A percentile compares a stretch with the other conserved stretches of the same genome.
These are phyloP conservation scores for Vimba vimba DNA, from an alignment of 2,113 vertebrate species.

Conservation along the genomic window DNA sequence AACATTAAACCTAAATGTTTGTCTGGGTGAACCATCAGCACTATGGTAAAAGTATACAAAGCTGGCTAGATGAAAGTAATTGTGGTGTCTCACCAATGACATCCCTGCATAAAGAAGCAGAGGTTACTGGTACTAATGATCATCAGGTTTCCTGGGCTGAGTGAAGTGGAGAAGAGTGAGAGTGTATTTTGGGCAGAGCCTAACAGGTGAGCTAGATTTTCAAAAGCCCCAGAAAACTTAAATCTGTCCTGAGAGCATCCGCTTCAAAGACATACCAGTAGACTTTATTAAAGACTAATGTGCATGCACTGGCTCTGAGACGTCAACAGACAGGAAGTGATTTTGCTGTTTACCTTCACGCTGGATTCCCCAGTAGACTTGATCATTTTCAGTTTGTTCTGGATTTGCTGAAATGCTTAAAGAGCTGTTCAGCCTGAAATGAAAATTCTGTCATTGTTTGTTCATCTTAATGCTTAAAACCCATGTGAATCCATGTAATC, in stretches of 20 bases:
- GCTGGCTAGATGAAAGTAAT: conserved; percentile 46
- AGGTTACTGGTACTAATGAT: background rate
- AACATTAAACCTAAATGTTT: background rate
- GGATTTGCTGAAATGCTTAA: conserved; percentile 5
- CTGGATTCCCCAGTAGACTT: conserved; percentile 1
- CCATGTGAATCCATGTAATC: background rate
- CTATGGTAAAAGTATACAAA: conserved; percentile 31
- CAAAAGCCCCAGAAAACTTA: conserved; percentile 38
- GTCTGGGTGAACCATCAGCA: too few relatives aligned
- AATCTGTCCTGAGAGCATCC: conserved; percentile 34
- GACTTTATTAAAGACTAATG: conserved; percentile 50
- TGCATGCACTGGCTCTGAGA: conserved; percentile 14
- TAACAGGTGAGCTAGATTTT: conserved; percentile 49
- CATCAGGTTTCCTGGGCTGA: conserved; percentile 13
- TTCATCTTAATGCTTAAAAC: background rate
- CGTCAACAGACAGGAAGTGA: conserved; percentile 27
- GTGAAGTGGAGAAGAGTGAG: background rate
- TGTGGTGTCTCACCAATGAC: conserved; percentile 4
- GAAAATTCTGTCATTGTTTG: conserved; percentile 8
- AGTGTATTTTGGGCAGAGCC: background rate
- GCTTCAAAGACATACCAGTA: conserved; percentile 47
- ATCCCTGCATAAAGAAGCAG: conserved; percentile 10
- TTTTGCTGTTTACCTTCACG: conserved; percentile 39
- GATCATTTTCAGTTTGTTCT: conserved; percentile 18
- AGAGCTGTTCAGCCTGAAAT: background rate